phyloP scores from a whole-genome alignment of 2,113 vertebrate genomes.

The Onychostoma macrolepis region DNA sequence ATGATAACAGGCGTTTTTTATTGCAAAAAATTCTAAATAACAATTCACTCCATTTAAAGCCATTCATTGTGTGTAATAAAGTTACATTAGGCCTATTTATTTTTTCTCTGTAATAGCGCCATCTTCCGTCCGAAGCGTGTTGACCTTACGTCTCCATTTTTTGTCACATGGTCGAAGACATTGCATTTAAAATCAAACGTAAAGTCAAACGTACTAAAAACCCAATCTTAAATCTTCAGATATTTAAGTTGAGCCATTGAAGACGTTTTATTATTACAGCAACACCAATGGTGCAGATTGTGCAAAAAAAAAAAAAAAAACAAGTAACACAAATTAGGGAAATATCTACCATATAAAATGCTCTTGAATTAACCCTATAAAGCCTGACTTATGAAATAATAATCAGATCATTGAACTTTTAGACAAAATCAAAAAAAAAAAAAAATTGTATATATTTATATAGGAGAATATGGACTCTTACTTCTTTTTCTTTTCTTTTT shows the following conservation, averaged over 20 bases:
- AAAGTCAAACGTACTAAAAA: neutral
- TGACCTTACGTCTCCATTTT: neutral
- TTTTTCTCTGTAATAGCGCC: neutral
- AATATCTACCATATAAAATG: no score
- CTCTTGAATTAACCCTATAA: no score
- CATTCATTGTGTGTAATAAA: neutral
- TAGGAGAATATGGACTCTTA: no score
- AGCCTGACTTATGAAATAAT: no score
- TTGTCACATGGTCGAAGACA: neutral
- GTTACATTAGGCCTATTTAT: neutral
- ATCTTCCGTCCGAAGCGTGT: neutral
- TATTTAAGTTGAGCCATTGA: neutral
- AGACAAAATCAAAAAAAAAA: no score
- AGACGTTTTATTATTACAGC: neutral
- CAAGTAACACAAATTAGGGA: no score
- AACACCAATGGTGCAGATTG: neutral
- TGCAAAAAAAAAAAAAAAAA: no score
- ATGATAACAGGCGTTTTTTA: neutral
- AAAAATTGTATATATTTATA: no score
- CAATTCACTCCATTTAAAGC: neutral
- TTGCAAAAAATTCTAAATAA: neutral
- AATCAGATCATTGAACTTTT: no score
- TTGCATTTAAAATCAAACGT: neutral
- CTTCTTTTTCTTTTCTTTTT: no score
- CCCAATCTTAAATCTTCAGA: neutral